Base-by-base conservation (phyloP, 2,888 invertebrate species). In the Platypus cylindrus region DNA sequence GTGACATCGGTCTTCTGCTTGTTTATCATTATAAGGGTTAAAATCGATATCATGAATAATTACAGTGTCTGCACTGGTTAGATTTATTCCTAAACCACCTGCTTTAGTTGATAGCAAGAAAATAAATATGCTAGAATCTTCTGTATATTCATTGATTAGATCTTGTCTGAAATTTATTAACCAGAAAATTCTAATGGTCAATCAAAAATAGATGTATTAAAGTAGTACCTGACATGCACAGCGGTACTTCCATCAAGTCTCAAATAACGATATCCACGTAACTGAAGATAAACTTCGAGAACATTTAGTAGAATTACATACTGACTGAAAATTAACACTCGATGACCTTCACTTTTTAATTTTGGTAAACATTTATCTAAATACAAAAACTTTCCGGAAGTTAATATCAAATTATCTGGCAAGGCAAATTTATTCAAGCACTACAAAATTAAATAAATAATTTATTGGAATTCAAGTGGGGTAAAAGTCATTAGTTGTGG, bases 1-100 rank as follows among this genome's bases (percentile, higher is more conserved):
- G 56, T 82, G 81, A 56, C 80, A 80, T 44, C 81, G 69, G 65
- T 97, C 95, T 59, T 95, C 94, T 0, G 95, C 95, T 64, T 94
- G 93, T 61, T 93, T 94, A 60, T 97, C 95, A 60, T 95, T 95
- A 63, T 95, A 94, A 0, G 95, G 95, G 66, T 97, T 97, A 60
- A 91, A 94, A 67, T 97, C 97, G 32, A 95, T 89, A 56, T 97
- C 97, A 60, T 97, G 94, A 45, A 97, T 81, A 50, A 93, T 81
- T 8, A 95, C 95, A 8, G 86, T 86, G 65, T 95, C 93, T 0
- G 97, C 95, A 0, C 89, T 78, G 0, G 90, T 90, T 44, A 93
- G 70, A 67, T 93, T 93, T 53, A 93, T 91, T 35, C 93, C 93
- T 32, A 93, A 69, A n/a, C 95, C 97, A 18, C 95, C 95, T 1